Evolutionary conservation across 2,113 vertebrate species (phyloP).

Genomic region (Athene noctua): DNA sequence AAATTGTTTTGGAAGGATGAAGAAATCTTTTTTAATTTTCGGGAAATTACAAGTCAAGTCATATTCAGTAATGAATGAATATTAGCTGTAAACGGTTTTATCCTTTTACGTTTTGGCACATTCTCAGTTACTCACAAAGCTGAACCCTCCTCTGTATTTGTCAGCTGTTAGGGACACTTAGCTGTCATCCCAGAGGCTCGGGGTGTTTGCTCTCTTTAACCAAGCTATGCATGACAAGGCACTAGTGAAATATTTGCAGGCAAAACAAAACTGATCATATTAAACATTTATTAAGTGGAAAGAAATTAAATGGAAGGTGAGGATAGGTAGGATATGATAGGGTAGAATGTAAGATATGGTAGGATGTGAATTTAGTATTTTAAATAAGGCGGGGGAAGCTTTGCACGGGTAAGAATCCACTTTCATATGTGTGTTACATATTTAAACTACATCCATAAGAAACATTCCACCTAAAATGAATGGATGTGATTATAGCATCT

Average conservation of each 20-base stretch:
- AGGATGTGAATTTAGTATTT: conserved; percentile 4
- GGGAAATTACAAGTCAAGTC: neutral
- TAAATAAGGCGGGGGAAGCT: neutral
- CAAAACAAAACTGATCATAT: neutral
- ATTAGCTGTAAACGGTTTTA: neutral
- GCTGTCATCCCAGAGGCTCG: neutral
- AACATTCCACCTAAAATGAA: neutral
- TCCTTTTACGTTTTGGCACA: neutral
- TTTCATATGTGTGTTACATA: neutral
- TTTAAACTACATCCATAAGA: neutral
- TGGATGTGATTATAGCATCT: neutral
- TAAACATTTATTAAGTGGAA: neutral
- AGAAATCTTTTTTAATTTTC: neutral
- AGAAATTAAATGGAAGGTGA: neutral
- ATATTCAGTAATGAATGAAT: neutral
- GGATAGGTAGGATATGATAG: neutral
- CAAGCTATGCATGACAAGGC: neutral
- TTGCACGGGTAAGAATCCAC: neutral
- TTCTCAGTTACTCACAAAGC: neutral
- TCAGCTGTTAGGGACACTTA: neutral
- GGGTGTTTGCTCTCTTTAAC: neutral
- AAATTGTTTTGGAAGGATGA: neutral
- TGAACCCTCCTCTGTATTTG: neutral
- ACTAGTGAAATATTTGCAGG: neutral
- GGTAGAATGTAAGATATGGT: neutral